These are phyloP conservation scores for Peromyscus aztecus DNA, from an alignment of 2,797 vertebrate genomes.

Conservation along the genomic window DNA sequence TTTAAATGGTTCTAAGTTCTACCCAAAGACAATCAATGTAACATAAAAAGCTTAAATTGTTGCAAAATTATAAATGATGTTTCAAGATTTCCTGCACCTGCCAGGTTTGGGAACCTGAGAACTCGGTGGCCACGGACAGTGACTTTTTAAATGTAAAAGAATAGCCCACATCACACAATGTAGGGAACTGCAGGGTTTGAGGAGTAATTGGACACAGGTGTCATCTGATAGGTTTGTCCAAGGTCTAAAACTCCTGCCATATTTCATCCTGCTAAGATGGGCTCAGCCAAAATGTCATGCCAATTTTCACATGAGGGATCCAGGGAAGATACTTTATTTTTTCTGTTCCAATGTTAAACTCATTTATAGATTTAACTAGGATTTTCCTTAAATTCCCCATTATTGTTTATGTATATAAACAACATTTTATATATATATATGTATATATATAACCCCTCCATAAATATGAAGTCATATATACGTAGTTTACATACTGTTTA, in stretches of 20 bases:
- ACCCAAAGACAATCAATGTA: background rate
- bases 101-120: background rate
- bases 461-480: background rate
- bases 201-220: background rate
- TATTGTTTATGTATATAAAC: background rate
- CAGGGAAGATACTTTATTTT: background rate
- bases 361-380: background rate
- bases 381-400: background rate
- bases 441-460: background rate
- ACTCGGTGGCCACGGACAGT: background rate
- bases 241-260: conserved; percentile 25
- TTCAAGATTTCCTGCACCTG: background rate
- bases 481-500: background rate
- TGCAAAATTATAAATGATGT: conserved; percentile 34
- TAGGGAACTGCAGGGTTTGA: background rate
- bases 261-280: conserved; percentile 8
- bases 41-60: background rate
- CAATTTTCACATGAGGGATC: conserved; percentile 15
- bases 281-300: background rate
- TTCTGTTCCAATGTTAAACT: conserved; percentile 45
- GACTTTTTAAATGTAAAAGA: conserved; percentile 30
- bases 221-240: conserved; percentile 24
- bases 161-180: background rate
- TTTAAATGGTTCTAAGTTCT: conserved; percentile 18
- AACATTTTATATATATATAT: no score